A percentile compares a stretch with the other conserved stretches of the same genome.
Conservation (phyloP, 2,888 invertebrate genomes). For the Malachius bipustulatus region DNA sequence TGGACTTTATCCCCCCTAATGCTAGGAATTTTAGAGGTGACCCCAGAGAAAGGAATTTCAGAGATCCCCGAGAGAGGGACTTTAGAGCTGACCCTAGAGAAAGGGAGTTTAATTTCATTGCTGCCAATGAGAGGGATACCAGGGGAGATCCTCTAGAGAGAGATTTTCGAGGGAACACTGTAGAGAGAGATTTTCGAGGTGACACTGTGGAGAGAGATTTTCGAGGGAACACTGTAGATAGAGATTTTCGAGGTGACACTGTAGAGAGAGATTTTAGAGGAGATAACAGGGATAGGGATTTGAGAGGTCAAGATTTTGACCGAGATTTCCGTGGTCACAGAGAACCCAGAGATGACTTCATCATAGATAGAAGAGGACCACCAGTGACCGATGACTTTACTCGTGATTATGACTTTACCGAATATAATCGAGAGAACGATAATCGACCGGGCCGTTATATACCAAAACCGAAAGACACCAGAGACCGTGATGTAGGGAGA, state of each 20-base stretch:
- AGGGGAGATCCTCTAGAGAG: slow-evolving; percentile 7
- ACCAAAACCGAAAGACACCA: too few species aligned
- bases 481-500: too few species aligned
- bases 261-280: slow-evolving; percentile 6
- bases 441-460: too few species aligned
- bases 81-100: background rate
- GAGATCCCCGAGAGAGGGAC: slow-evolving; percentile 3
- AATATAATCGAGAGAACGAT: slow-evolving; percentile 20
- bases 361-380: too few species aligned
- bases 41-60: background rate
- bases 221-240: slow-evolving; percentile 8
- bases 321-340: background rate
- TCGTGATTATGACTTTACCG: too few species aligned
- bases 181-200: slow-evolving; percentile 4
- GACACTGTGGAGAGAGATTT: slow-evolving; percentile 2
- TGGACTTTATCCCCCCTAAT: background rate
- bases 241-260: slow-evolving; percentile 10
- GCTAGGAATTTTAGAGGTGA: slow-evolving; percentile 1
- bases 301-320: background rate
- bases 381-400: too few species aligned
- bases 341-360: background rate
- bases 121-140: background rate
- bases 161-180: background rate
- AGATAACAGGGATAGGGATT: slow-evolving; percentile 4
- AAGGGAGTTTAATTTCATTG: background rate